Base-by-base conservation (phyloP, 2,113 vertebrate genomes). In the Polypterus senegalus region DNA sequence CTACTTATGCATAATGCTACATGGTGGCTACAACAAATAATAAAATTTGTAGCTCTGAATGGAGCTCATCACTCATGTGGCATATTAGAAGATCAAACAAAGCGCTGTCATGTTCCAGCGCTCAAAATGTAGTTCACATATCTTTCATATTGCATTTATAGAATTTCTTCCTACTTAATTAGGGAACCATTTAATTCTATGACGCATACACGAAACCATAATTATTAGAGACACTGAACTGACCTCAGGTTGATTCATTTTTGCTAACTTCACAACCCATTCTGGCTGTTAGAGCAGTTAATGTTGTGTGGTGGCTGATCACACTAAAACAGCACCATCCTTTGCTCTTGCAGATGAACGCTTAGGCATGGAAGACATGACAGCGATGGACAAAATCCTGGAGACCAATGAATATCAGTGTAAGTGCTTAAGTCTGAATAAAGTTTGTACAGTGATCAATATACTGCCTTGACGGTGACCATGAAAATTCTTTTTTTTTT, bases 311-410 rank as follows among this genome's bases (percentile, higher is more conserved):
- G 27, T 5, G 3, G 7, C 44, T 46, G 4, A 1, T 11, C 52
- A 73, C 27, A 71, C 60, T 60, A 43, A 60, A 9, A 48, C 49
- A 6, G 0, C 66, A 9, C 71, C 62, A 6, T 6, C 4, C 27
- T 54, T 44, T 62, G 61, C n/a, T 55, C 63, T 70, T 63, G 48
- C 57, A 80, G 76, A 65, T 27, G 67, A 72, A 52, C 67, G 56
- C 7, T 57, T 67, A n/a, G 61, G 69, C 3, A 47, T 58, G 5
- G 67, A 45, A 9, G 70, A 73, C 46, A 65, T 57, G 68, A 77
- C 77, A 4, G 77, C 75, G 7, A 86, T 85, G 83, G 83, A 85
- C 63, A 73, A 74, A 61, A 87, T 86, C 52, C 86, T 83, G 47
- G 74, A 77, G 71, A 58, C 72, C 3, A 87, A 83, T 64, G 81